Evolutionary conservation across 2,888 invertebrate genomes (phyloP), one percentile per base, ranked within the genome.

Genomic region (Leucania comma): DNA sequence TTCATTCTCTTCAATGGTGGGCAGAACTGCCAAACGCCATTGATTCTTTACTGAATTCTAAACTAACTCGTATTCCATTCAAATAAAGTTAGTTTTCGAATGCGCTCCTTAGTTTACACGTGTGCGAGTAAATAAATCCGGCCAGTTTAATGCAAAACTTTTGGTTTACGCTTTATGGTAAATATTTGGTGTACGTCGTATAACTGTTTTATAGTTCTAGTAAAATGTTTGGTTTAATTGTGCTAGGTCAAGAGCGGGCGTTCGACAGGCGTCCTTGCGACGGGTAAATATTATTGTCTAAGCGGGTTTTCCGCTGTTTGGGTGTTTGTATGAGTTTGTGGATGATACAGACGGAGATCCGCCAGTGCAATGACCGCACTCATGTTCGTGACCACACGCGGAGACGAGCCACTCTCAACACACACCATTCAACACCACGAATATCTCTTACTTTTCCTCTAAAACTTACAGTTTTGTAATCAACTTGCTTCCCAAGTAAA

Each of bases 81-180:
- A 1, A 22, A 81, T 89, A 94, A 82, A 88, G 92, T 80, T 81
- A 72, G 86, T 78, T 88, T 86, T 94, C 58, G 77, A 72, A 74
- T 77, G 86, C 46, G 74, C 51, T 53, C 56, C 72, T 83, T 84
- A 84, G 91, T 92, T 92, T 92, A 93, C 89, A 89, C 88, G 87
- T 89, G 86, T 88, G 84, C 86, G 89, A 91, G 93, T 94, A 95
- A 95, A 95, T 95, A 95, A 94, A 95, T 93, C 93, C 90, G 90
- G 92, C 91, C 90, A 94, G 94, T 94, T 94, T 93, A 95, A 95
- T 95, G 95, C 95, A 95, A 95, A 95, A 94, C 93, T 95, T 95
- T 95, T 94, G 95, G 95, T 95, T 95, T 95, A 95, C 95, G 95
- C 94, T 95, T 95, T 95, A 95, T 95, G 95, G 95, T 96, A 96